phyloP scores from a whole-genome alignment of 1,140 invertebrate genomes.

The Macrocentrus cingulum region DNA sequence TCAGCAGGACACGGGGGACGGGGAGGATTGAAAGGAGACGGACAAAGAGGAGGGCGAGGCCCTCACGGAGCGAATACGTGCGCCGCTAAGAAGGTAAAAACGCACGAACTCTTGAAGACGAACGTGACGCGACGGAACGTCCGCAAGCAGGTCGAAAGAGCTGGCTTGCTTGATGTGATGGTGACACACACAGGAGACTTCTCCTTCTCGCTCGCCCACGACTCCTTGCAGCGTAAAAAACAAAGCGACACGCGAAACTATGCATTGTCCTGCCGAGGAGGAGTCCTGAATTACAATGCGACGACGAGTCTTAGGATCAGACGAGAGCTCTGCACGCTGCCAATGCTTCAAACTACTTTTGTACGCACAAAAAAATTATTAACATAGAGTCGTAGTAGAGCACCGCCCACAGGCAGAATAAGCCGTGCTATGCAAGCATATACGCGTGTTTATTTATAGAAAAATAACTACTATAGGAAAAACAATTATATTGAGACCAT shows the following conservation, averaged over 20 bases:
- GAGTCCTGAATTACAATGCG: slow-evolving; percentile 34
- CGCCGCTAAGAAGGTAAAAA: slow-evolving; percentile 32
- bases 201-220: neutral
- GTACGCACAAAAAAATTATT: too few relatives aligned
- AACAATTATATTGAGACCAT: too few relatives aligned
- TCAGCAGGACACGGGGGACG: slow-evolving; percentile 22
- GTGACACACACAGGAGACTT: slow-evolving; percentile 18
- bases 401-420: too few relatives aligned
- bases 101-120: slow-evolving; percentile 30
- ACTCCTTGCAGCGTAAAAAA: slow-evolving; percentile 29
- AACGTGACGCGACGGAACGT: slow-evolving; percentile 32
- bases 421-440: too few relatives aligned
- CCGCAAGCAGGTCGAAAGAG: too few relatives aligned
- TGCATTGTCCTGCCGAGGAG: slow-evolving; percentile 34
- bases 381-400: too few relatives aligned
- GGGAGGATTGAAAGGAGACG: slow-evolving; percentile 15
- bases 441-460: too few relatives aligned
- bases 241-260: slow-evolving; percentile 34
- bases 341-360: too few relatives aligned
- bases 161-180: slow-evolving; percentile 1
- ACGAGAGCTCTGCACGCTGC: neutral
- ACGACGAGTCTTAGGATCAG: neutral
- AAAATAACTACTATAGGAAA: too few relatives aligned
- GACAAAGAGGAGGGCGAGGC: slow-evolving; percentile 25
- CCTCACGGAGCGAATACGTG: slow-evolving; percentile 33